Evolutionary conservation across 2,888 invertebrate species (phyloP).

Genomic region (Sinelater perroti): DNA sequence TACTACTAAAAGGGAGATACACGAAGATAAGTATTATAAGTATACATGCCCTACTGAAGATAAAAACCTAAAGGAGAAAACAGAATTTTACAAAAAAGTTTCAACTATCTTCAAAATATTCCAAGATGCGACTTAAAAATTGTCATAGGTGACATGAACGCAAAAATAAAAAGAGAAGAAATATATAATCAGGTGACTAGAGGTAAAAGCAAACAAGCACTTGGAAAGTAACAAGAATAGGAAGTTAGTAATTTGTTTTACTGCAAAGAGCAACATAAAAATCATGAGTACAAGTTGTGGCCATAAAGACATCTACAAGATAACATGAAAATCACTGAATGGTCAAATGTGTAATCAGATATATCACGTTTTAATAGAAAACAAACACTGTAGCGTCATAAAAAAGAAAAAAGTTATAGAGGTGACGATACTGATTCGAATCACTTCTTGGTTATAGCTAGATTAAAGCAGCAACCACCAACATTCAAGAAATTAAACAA

Average conservation of each 20-base stretch:
- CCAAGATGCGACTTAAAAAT: neutral
- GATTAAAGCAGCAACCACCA: too few relatives aligned
- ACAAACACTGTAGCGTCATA: neutral
- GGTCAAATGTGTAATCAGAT: neutral
- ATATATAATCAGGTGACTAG: too few relatives aligned
- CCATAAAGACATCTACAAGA: neutral
- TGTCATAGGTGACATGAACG: neutral
- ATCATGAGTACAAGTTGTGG: too few relatives aligned
- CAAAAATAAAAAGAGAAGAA: neutral
- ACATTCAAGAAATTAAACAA: too few relatives aligned
- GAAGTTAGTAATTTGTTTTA: too few relatives aligned
- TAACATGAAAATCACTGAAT: neutral
- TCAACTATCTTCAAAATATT: too few relatives aligned
- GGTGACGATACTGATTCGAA: neutral
- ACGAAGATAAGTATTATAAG: neutral
- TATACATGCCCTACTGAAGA: neutral
- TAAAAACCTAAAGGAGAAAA: neutral
- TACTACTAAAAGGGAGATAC: neutral
- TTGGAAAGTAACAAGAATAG: too few relatives aligned
- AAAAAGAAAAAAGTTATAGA: neutral
- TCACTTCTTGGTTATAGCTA: too few relatives aligned
- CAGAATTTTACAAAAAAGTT: neutral
- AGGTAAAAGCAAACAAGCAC: too few relatives aligned
- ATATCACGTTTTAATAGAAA: neutral
- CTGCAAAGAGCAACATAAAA: too few relatives aligned